These are phyloP conservation scores for Oligia strigilis DNA, from an alignment of 2,888 invertebrate genomes.

Conservation along the genomic window DNA sequence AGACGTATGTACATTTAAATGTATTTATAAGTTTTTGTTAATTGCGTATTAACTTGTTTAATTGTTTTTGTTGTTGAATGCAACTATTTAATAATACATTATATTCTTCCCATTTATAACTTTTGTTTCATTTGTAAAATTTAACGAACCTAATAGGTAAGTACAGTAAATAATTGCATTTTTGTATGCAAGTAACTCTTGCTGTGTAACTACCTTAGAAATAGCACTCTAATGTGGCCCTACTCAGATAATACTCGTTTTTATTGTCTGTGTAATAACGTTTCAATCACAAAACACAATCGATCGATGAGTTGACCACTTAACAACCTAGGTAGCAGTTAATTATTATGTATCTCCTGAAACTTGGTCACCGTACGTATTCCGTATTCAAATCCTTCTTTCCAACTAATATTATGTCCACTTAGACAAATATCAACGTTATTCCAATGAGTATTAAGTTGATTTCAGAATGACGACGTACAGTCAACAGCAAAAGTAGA, in stretches of 20 bases:
- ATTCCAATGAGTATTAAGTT: background rate
- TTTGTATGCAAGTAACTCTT: background rate
- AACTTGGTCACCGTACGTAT: background rate
- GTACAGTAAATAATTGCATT: background rate
- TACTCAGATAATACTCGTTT: background rate
- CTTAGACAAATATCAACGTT: background rate
- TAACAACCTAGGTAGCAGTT: background rate
- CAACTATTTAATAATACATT: slow-evolving; percentile 40
- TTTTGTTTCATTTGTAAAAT: slow-evolving; percentile 26
- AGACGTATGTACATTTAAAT: slow-evolving; percentile 21
- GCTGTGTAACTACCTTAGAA: background rate
- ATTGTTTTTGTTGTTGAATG: slow-evolving; percentile 14
- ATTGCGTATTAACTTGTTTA: slow-evolving; percentile 32
- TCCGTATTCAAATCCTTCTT: background rate
- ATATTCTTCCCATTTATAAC: slow-evolving; percentile 5
- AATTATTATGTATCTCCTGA: background rate
- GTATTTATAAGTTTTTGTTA: slow-evolving; percentile 18
- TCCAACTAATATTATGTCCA: background rate
- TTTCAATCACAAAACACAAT: background rate
- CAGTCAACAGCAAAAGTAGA: too few relatives aligned
- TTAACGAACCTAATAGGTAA: background rate
- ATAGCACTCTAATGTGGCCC: background rate
- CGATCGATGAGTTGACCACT: background rate
- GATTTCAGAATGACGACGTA: background rate
- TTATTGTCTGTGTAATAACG: background rate